These are phyloP conservation scores for Dendroctonus ponderosae DNA, from an alignment of 1,140 invertebrate genomes.

Conservation along the genomic window DNA sequence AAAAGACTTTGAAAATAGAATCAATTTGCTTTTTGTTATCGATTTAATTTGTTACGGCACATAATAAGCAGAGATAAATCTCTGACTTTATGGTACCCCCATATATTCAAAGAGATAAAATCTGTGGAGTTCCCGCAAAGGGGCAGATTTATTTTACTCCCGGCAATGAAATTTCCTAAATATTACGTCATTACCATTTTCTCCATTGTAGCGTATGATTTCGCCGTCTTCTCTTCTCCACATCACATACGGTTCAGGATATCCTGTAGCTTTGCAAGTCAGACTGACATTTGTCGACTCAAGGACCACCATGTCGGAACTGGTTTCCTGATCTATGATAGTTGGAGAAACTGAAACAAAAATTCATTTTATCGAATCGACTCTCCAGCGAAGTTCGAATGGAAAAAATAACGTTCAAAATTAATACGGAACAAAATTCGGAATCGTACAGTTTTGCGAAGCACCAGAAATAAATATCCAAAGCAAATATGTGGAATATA, in stretches of 20 bases:
- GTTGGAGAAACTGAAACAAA: slow-evolving; percentile 69
- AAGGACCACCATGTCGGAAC: slow-evolving; percentile 84
- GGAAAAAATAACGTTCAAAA: too few relatives aligned
- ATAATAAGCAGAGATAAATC: too few relatives aligned
- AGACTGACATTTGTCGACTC: slow-evolving; percentile 86
- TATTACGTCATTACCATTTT: slow-evolving; percentile 63
- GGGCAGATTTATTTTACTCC: slow-evolving; percentile 10
- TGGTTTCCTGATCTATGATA: slow-evolving; percentile 81
- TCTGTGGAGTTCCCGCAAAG: slow-evolving; percentile 5
- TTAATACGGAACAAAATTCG: too few relatives aligned
- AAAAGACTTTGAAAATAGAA: too few relatives aligned
- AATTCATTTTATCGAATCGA: background rate
- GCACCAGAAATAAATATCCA: too few relatives aligned
- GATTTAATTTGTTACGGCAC: too few relatives aligned
- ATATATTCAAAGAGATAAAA: background rate
- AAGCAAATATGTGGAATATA: too few relatives aligned
- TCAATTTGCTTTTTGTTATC: too few relatives aligned
- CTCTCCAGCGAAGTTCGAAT: background rate
- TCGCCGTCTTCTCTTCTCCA: slow-evolving; percentile 87
- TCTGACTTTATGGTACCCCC: background rate
- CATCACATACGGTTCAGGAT: slow-evolving; percentile 87
- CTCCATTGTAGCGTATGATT: slow-evolving; percentile 81
- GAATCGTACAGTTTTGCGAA: too few relatives aligned
- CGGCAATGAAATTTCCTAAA: slow-evolving; percentile 27
- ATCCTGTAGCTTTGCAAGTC: slow-evolving; percentile 83